Evolutionary conservation across 2,888 invertebrate genomes (phyloP).

Genomic region (Herminia tarsipennalis): DNA sequence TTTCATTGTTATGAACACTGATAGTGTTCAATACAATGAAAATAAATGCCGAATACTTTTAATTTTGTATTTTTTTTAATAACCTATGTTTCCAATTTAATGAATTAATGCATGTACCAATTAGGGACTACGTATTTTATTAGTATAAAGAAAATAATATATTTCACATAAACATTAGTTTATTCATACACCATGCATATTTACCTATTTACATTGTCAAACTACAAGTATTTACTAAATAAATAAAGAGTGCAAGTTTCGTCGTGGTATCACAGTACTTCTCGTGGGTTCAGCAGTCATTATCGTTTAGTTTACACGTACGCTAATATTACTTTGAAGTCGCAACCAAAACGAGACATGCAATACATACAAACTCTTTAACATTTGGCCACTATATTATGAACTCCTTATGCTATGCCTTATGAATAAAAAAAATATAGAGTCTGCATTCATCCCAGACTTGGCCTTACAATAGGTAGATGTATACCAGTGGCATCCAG

Average conservation of each 20-base stretch:
- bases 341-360: constrained; percentile 22
- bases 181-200: constrained; percentile 67
- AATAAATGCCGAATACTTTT: no score
- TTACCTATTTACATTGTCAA: constrained; percentile 75
- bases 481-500: no score
- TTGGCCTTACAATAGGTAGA: no score
- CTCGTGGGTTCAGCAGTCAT: constrained; percentile 26
- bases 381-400: neutral
- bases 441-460: no score
- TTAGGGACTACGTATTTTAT: neutral
- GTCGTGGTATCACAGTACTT: constrained; percentile 79
- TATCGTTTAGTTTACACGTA: constrained; percentile 25
- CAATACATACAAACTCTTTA: neutral
- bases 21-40: no score
- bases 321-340: constrained; percentile 35
- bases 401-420: no score
- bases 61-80: no score
- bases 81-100: neutral
- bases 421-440: no score
- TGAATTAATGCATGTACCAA: neutral
- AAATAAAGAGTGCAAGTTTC: constrained; percentile 64
- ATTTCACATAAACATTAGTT: constrained; percentile 53
- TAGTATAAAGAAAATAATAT: neutral
- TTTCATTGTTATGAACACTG: no score
- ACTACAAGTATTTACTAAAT: constrained; percentile 60